Evolutionary conservation across 2,888 invertebrate species (phyloP).

Genomic region (Kryphioiulus occultus): DNA sequence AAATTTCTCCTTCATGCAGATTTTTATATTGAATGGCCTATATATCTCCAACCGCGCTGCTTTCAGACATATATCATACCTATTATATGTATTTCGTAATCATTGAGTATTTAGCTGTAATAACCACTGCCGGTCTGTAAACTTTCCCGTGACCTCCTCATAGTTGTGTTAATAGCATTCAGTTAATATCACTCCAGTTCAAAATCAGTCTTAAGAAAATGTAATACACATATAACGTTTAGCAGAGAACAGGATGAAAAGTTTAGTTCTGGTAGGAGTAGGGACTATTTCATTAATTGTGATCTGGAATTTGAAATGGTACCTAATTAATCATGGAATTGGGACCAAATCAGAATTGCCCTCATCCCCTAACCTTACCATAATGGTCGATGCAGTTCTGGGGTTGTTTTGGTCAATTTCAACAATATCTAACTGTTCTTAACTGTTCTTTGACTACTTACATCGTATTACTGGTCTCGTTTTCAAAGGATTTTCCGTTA

Average conservation of each 20-base stretch:
- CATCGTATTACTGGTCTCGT: neutral
- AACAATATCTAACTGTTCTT: too few species aligned
- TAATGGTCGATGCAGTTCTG: neutral
- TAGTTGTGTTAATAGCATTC: neutral
- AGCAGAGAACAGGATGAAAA: neutral
- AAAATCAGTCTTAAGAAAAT: neutral
- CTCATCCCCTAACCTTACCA: neutral
- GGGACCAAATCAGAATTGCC: slow-evolving; percentile 1
- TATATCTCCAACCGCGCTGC: slow-evolving; percentile 2
- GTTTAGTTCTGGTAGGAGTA: neutral
- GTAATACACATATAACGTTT: neutral
- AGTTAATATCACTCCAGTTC: neutral
- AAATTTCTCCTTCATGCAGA: neutral
- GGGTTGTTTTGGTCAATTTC: neutral
- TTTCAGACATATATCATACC: slow-evolving; percentile 19
- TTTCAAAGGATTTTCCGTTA: neutral
- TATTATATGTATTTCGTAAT: slow-evolving; percentile 37
- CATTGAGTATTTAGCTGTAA: neutral
- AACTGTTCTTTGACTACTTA: neutral
- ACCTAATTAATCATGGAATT: slow-evolving; percentile 1
- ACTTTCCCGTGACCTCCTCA: neutral
- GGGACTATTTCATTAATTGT: neutral
- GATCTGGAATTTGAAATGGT: slow-evolving; percentile 10
- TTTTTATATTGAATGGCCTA: neutral
- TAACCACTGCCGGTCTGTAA: neutral